Evolutionary conservation across 2,797 vertebrate species (phyloP).

Genomic region (Eutrigla gurnardus): DNA sequence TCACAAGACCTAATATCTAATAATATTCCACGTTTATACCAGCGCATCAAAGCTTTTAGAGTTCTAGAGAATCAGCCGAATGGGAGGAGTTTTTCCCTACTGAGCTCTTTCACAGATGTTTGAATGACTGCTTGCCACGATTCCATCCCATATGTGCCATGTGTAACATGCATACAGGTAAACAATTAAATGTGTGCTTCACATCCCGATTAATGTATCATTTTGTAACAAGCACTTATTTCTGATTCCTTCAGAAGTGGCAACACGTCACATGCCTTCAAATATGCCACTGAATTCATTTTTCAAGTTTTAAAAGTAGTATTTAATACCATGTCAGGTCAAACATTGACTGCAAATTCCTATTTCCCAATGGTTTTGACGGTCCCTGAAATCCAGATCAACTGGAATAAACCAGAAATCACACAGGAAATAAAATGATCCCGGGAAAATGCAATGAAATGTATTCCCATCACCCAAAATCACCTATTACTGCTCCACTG

Average conservation of each 20-base stretch:
- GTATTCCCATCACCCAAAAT: slow-evolving; percentile 37
- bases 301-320: neutral
- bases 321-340: neutral
- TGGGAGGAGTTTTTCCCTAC: neutral
- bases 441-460: slow-evolving; percentile 28
- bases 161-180: neutral
- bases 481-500: slow-evolving; percentile 32
- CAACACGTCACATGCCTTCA: neutral
- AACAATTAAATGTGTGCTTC: neutral
- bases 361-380: neutral
- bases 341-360: neutral
- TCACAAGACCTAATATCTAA: neutral
- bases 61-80: slow-evolving; percentile 8
- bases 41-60: slow-evolving; percentile 14
- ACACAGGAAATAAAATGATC: slow-evolving; percentile 36
- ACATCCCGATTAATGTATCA: neutral
- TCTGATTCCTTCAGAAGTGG: neutral
- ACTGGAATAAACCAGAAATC: neutral
- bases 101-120: slow-evolving; percentile 9
- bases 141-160: neutral
- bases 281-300: neutral
- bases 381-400: slow-evolving; percentile 17
- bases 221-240: neutral
- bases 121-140: slow-evolving; percentile 16
- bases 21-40: slow-evolving; percentile 11